These are phyloP conservation scores for Pelusios castaneus DNA, from an alignment of 2,113 vertebrate species.

Conservation along the genomic window DNA sequence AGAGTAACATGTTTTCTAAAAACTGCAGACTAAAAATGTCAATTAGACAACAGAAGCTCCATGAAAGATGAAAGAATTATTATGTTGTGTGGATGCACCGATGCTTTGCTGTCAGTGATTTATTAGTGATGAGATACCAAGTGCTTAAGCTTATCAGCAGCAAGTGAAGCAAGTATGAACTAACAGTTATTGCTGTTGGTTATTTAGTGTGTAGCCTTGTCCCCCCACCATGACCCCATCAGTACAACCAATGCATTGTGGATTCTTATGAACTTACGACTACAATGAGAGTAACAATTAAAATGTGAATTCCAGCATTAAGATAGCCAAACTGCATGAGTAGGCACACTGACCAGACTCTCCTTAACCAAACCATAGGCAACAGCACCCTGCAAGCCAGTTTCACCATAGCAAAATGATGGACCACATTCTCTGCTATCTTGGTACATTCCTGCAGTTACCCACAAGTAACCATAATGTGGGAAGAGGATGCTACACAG, in stretches of 20 bases:
- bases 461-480: background rate
- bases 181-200: background rate
- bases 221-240: background rate
- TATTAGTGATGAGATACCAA: slow-evolving; percentile 44
- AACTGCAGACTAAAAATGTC: slow-evolving; percentile 58
- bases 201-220: slow-evolving; percentile 15
- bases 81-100: slow-evolving; percentile 13
- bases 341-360: background rate
- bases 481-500: background rate
- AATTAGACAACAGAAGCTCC: slow-evolving; percentile 49
- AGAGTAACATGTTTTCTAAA: slow-evolving; percentile 58
- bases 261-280: background rate
- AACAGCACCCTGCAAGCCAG: slow-evolving; percentile 28
- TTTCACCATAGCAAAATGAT: slow-evolving; percentile 5
- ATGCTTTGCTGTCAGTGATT: slow-evolving; percentile 38
- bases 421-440: slow-evolving; percentile 10
- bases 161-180: slow-evolving; percentile 3
- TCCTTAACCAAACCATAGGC: background rate
- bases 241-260: background rate
- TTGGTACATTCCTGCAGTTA: background rate
- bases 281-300: background rate
- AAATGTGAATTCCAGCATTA: background rate
- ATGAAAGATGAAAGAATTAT: slow-evolving; percentile 48
- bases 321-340: background rate
- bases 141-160: slow-evolving; percentile 6